Percentiles rank a stretch among this genome's conserved stretches.
Conservation (phyloP, 2,113 vertebrate genomes). For the Isichthys henryi region DNA sequence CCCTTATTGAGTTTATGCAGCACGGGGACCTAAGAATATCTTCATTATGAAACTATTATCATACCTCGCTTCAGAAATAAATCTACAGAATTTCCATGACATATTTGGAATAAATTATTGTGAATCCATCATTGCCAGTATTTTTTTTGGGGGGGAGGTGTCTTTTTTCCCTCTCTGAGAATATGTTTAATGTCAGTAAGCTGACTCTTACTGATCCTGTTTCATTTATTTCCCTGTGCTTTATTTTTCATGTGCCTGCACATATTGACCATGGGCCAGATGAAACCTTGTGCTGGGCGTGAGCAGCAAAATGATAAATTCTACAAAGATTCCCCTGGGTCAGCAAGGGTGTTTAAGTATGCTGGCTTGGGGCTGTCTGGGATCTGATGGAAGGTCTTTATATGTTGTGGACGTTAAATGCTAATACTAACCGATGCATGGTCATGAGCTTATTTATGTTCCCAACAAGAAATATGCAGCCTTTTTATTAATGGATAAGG, state of each 20-base stretch:
- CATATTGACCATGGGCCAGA: neutral
- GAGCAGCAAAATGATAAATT: slow-evolving; percentile 18
- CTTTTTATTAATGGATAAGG: slow-evolving; percentile 25
- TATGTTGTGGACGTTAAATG: slow-evolving; percentile 23
- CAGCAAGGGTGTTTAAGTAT: slow-evolving; percentile 18
- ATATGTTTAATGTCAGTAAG: neutral
- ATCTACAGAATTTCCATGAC: neutral
- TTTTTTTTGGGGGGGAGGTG: neutral
- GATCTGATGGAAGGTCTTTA: slow-evolving; percentile 22
- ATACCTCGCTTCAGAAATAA: neutral
- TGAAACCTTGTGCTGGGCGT: neutral
- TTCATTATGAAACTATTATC: neutral
- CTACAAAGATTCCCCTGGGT: neutral
- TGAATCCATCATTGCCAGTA: neutral
- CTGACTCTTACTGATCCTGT: neutral
- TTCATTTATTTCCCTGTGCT: neutral
- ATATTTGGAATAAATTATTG: neutral
- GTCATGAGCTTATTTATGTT: slow-evolving; percentile 19
- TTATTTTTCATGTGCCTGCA: neutral
- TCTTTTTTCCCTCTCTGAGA: neutral
- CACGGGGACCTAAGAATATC: neutral
- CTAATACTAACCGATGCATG: slow-evolving; percentile 16
- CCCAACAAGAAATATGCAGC: slow-evolving; percentile 14
- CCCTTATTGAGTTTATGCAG: neutral
- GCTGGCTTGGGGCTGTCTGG: slow-evolving; percentile 11